Percentiles rank a stretch among this genome's conserved stretches.
Evolutionary conservation across 2,113 vertebrate species (phyloP).

Genomic region (Lophura nycthemera): DNA sequence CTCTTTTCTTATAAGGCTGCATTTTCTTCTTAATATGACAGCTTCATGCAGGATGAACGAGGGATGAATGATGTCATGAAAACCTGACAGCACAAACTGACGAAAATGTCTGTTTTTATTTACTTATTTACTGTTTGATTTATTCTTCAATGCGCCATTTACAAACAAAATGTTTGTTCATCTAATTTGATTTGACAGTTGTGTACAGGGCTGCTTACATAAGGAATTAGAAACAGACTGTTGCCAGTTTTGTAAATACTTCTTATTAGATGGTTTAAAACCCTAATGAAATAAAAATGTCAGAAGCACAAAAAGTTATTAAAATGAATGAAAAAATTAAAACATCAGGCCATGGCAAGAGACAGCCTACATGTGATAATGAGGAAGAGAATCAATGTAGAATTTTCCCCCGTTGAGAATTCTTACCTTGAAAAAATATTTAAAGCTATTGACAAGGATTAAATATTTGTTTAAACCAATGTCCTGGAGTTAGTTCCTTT

Average conservation of each 20-base stretch:
- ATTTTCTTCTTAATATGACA: not conserved
- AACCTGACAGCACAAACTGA: not conserved
- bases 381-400: not conserved
- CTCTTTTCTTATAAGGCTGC: not conserved
- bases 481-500: not conserved
- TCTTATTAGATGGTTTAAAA: not conserved
- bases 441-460: not conserved
- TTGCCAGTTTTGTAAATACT: not conserved
- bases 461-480: conserved; percentile 2
- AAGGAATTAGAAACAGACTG: not conserved
- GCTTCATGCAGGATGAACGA: not conserved
- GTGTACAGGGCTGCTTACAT: not conserved
- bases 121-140: conserved; percentile 1
- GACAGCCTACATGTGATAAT: not conserved
- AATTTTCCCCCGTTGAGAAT: not conserved
- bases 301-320: not conserved
- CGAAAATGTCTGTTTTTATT: not conserved
- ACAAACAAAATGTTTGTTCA: not conserved
- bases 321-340: not conserved
- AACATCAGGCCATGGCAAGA: not conserved
- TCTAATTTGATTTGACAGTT: not conserved
- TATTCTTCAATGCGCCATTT: not conserved
- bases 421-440: not conserved
- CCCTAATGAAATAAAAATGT: not conserved
- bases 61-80: not conserved